Evolutionary conservation across 64 coral and sea anemone genomes (phyloP).

Genomic region (Stichodactyla helianthus): DNA sequence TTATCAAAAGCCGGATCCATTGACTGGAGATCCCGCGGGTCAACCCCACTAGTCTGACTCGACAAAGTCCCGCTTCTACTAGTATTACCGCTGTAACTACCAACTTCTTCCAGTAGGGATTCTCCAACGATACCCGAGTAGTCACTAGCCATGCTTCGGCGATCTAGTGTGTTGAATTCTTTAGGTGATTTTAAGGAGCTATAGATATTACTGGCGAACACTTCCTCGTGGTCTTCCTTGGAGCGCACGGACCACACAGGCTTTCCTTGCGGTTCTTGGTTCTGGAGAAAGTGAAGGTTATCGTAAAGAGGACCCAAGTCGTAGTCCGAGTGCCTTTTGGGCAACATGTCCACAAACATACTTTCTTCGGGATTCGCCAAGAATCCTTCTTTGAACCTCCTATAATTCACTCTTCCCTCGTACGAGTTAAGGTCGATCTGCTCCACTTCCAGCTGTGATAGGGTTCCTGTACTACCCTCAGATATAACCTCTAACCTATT

Average conservation of each 20-base stretch:
- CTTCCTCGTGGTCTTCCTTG: not conserved
- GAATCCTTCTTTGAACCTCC: not conserved
- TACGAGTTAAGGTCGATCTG: not conserved
- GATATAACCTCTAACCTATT: not conserved
- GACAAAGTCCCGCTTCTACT: slow-evolving; percentile 15
- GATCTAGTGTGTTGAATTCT: not conserved
- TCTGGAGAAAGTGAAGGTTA: slow-evolving; percentile 1
- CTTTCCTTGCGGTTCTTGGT: not conserved
- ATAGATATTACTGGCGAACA: not conserved
- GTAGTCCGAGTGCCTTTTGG: slow-evolving; percentile 4
- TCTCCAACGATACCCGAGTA: slow-evolving; percentile 23
- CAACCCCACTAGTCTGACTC: not conserved
- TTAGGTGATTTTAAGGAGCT: not conserved
- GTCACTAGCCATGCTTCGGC: slow-evolving; percentile 16
- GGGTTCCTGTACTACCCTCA: not conserved
- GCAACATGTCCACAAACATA: slow-evolving; percentile 19
- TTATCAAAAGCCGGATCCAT: slow-evolving; percentile 13
- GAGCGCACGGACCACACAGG: not conserved
- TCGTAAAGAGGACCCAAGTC: slow-evolving; percentile 9
- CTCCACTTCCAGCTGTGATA: not conserved
- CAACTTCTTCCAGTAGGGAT: slow-evolving; percentile 14
- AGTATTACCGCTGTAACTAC: not conserved
- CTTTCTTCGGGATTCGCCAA: not conserved
- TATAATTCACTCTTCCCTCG: not conserved
- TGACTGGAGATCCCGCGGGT: not conserved